phyloP scores from a whole-genome alignment of 2,797 vertebrate genomes.

The Epinephelus coioides region DNA sequence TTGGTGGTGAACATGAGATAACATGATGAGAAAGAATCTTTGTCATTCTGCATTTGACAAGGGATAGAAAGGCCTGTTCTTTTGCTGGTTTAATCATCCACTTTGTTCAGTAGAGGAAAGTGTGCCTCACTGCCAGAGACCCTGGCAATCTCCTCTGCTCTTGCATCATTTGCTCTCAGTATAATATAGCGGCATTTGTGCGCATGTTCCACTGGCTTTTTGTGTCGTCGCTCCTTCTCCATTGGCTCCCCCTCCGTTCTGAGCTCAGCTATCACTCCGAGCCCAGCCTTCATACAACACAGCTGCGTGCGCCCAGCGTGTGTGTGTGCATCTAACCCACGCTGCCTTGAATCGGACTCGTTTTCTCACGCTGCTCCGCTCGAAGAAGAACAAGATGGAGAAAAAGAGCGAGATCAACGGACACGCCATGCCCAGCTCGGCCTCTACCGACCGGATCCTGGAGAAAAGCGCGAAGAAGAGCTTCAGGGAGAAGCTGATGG shows the following conservation, averaged over 20 bases:
- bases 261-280: slow-evolving; percentile 7
- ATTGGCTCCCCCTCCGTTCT: slow-evolving; percentile 61
- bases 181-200: slow-evolving; percentile 45
- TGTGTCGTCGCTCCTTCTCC: slow-evolving; percentile 28
- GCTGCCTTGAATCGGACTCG: slow-evolving; percentile 26
- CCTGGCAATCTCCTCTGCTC: slow-evolving; percentile 76
- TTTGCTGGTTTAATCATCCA: not conserved
- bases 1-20: too few relatives aligned
- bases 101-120: not conserved
- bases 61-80: not conserved
- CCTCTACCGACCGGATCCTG: slow-evolving; percentile 48
- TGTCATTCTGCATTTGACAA: too few relatives aligned
- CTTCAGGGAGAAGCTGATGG: slow-evolving; percentile 56
- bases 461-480: slow-evolving; percentile 57
- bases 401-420: slow-evolving; percentile 89
- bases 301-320: slow-evolving; percentile 3
- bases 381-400: slow-evolving; percentile 77
- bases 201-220: slow-evolving; percentile 76
- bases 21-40: too few relatives aligned
- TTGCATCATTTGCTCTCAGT: slow-evolving; percentile 85
- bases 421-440: slow-evolving; percentile 78
- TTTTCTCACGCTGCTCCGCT: slow-evolving; percentile 6
- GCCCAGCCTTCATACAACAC: slow-evolving; percentile 21
- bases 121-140: slow-evolving; percentile 18
- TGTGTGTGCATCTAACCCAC: slow-evolving; percentile 37